Evolutionary conservation across 2,113 vertebrate species (phyloP), one percentile per base, ranked within the genome.

Genomic region (Corvus moneduloides): DNA sequence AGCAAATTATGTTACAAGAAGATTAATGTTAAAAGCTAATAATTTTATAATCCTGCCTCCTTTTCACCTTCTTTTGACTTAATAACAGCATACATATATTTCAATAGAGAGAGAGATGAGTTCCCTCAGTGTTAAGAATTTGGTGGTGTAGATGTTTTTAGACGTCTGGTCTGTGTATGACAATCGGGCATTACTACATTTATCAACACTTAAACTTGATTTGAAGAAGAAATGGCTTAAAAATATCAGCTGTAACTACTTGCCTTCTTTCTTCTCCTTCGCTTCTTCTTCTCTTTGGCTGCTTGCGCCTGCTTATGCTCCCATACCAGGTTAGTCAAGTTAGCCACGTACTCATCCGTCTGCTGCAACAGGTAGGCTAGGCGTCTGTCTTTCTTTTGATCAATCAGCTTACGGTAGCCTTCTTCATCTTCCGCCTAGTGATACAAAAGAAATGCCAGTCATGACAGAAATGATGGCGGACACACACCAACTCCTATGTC

Each of bases 261-360:
- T 97, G 98, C 99, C 99, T 99, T 99, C 98, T 98, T 99, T 96
- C 96, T 99, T 98, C 98, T 99, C 94, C 98, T 99, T 93, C 95
- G 99, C 94, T 98, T 99, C 98, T 99, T 99, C 97, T 99, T 99
- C 87, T 99, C 99, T 97, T 99, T 99, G 94, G 99, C 99, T 33
- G 99, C 99, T 87, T 99, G 99, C 41, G 99, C 99, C 67, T 99
- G 99, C 93, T 99, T 99, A 97, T 99, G 99, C 87, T 99, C 99
- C 94, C 99, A 99, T 17, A 99, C 99, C 95, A 99, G 94, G n/a
- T 98, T 98, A 84, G 99, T 99, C 86, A 99, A 98, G 95, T 99
- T 99, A 91, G 99, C 99, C 96, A 99, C 99, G 13, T 99, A 99
- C 62, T 99, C 99, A 54, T 99, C 99, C 0, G 99, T 99, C 97